phyloP scores from a whole-genome alignment of 1,140 invertebrate genomes.

The Thaumatotibia leucotreta region DNA sequence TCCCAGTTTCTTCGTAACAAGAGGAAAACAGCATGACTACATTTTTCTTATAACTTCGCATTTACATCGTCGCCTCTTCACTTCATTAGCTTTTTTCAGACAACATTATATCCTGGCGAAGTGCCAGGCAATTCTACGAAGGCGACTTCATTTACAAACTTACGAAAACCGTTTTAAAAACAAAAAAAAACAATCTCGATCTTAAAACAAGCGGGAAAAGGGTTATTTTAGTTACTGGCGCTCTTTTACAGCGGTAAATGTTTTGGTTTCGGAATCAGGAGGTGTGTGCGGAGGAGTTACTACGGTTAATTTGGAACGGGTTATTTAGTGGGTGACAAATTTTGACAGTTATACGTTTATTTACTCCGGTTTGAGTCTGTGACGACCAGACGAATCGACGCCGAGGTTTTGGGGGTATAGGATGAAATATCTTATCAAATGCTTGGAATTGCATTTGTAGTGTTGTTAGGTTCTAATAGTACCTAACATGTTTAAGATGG shows the following conservation, averaged over 20 bases:
- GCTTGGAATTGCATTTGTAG: too few species aligned
- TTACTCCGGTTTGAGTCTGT: background rate
- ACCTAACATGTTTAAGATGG: too few species aligned
- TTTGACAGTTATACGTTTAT: constrained; percentile 6
- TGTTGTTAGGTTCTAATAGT: too few species aligned
- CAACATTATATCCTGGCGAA: background rate
- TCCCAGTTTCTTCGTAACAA: background rate
- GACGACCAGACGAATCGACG: background rate
- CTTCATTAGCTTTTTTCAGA: constrained; percentile 11
- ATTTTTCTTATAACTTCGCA: background rate
- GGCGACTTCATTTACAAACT: background rate
- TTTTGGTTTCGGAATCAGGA: background rate
- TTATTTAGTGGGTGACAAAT: constrained; percentile 6
- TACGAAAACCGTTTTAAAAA: background rate
- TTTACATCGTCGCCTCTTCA: background rate
- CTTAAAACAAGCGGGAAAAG: background rate
- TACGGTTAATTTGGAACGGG: background rate
- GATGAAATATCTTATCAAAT: too few species aligned
- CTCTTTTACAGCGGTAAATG: background rate
- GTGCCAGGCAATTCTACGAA: constrained; percentile 1
- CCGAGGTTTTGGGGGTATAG: background rate
- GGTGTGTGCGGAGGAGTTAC: background rate
- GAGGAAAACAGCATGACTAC: background rate
- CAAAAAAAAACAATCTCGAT: background rate
- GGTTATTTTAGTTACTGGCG: background rate